Evolutionary conservation across 2,888 invertebrate genomes (phyloP), one percentile per base, ranked within the genome.

Genomic region (Pammene aurita): DNA sequence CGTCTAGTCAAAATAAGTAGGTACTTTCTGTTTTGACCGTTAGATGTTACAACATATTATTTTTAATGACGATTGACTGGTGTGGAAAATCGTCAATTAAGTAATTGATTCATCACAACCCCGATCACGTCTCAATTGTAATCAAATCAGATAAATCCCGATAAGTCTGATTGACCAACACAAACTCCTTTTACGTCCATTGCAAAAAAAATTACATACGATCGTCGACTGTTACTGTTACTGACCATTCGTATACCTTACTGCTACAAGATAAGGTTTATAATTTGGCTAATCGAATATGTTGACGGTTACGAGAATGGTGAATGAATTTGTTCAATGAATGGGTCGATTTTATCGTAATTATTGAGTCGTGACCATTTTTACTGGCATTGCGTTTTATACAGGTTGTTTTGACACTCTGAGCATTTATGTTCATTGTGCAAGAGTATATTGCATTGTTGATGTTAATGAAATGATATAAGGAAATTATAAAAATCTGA

Each of bases 151-250:
- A 58, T 58, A 57, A 57, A 9, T 56, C 67, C 60, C 38, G 52
- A 60, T 48, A 67, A 34, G 50, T 62, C 35, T 38, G 68, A 68
- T 68, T 58, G 57, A 52, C 68, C 68, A 58, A 13, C 46, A 34
- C 58, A 46, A 57, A 52, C 57, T 52, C 64, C 69, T 69, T 69
- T 69, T 69, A 65, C 63, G 65, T 67, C 42, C 41, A 56, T 55
- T 38, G 69, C 60, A 65, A 60, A 65, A 60, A 38, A 54, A 69
- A 65, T 69, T 60, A 38, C 64, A 69, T 69, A 60, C 69, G 54
- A 52, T 64, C 60, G 42, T 34, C 11, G 11, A 42, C 4, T 6
- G 38, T 9, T 9, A 42, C 4, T 6, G 38, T 9, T 9, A 7
- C 38, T 6, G 38, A 38, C 9, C 38, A 38, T 38, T 38, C 9